phyloP scores from a whole-genome alignment of 2,888 invertebrate species.

The Xestobium rufovillosum region DNA sequence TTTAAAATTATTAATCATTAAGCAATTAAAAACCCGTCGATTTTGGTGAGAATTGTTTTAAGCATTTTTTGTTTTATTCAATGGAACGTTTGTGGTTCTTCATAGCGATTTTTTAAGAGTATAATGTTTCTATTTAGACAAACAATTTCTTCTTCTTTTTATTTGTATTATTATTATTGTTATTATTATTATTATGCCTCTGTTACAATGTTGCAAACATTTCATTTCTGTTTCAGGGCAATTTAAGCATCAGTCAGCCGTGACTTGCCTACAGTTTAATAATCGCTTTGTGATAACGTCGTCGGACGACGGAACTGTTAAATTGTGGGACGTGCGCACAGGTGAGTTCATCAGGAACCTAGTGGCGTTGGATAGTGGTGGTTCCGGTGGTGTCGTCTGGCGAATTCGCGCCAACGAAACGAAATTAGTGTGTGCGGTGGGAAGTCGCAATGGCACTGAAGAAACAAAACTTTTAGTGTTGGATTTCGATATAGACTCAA shows the following conservation, averaged over 20 bases:
- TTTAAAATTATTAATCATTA: neutral
- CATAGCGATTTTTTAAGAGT: neutral
- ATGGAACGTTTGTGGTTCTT: constrained; percentile 1
- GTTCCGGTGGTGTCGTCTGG: constrained; percentile 98
- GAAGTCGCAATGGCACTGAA: constrained; percentile 97
- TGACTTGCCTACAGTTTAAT: constrained; percentile 96
- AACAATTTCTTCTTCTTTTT: too few relatives aligned
- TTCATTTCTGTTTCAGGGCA: constrained; percentile 55
- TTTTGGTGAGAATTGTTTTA: too few relatives aligned
- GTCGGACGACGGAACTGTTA: constrained; percentile 98
- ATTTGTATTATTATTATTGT: too few relatives aligned
- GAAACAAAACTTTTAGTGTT: constrained; percentile 96
- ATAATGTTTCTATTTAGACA: too few relatives aligned
- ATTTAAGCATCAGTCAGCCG: constrained; percentile 96
- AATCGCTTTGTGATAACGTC: constrained; percentile 97
- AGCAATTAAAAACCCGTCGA: too few relatives aligned
- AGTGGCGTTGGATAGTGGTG: constrained; percentile 88
- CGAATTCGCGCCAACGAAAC: constrained; percentile 92
- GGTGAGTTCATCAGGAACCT: constrained; percentile 95
- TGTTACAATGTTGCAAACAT: too few relatives aligned
- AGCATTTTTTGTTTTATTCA: neutral
- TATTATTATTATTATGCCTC: too few relatives aligned
- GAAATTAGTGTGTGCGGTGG: constrained; percentile 96
- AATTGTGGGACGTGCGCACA: constrained; percentile 96
- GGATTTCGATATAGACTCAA: constrained; percentile 87